Evolutionary conservation across 2,888 invertebrate species (phyloP).

Genomic region (Caprella mutica): DNA sequence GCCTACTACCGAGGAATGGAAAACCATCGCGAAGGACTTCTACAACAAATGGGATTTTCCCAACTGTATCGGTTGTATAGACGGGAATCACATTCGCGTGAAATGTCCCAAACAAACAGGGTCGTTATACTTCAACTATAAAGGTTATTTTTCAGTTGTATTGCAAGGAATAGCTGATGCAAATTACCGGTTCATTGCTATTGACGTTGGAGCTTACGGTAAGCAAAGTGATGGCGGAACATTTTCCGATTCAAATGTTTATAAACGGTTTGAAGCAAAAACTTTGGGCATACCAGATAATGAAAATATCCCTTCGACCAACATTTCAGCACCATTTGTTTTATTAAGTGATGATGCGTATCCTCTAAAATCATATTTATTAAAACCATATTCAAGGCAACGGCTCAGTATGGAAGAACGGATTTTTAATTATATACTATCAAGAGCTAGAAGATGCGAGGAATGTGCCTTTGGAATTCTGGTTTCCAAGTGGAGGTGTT

Average conservation of each 20-base stretch:
- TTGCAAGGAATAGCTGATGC: conserved; percentile 10
- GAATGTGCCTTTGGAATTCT: conserved; percentile 5
- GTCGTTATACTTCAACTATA: conserved; percentile 9
- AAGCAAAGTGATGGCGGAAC: conserved; percentile 9
- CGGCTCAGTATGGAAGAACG: conserved; percentile 6
- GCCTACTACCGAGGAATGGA: conserved; percentile 4
- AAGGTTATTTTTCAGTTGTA: conserved; percentile 9
- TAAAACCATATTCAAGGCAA: conserved; percentile 12
- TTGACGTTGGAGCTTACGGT: conserved; percentile 9
- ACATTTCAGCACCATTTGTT: conserved; percentile 6
- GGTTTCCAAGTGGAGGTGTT: conserved; percentile 5
- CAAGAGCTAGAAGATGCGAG: conserved; percentile 4
- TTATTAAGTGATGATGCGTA: conserved; percentile 6
- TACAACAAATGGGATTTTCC: conserved; percentile 10
- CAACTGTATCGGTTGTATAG: conserved; percentile 8
- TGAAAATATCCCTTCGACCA: conserved; percentile 9
- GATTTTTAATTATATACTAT: conserved; percentile 8
- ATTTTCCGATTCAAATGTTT: conserved; percentile 12
- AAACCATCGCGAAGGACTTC: conserved; percentile 10
- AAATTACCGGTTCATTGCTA: conserved; percentile 6
- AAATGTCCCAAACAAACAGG: conserved; percentile 9
- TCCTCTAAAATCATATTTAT: conserved; percentile 8
- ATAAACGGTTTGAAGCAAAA: conserved; percentile 5
- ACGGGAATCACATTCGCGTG: conserved; percentile 12
- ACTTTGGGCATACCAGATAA: conserved; percentile 5